Conservation (phyloP, 2,888 invertebrate genomes). For the Cheilosia impressa region DNA sequence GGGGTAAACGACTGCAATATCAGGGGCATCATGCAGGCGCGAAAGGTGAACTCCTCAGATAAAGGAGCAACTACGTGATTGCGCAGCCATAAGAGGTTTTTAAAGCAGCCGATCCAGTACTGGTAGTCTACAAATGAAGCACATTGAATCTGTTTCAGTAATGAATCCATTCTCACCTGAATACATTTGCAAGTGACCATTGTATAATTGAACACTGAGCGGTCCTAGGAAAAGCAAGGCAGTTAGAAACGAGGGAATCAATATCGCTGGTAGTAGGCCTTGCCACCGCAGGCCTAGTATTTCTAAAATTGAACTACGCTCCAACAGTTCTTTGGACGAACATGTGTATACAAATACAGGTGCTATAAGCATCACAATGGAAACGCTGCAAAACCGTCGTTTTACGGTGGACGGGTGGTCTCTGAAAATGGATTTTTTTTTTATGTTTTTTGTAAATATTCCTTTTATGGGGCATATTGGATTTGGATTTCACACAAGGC, state of each 20-base stretch:
- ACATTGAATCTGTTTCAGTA: not conserved
- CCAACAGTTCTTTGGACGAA: conserved; percentile 86
- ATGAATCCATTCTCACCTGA: conserved; percentile 84
- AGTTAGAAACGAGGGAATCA: conserved; percentile 91
- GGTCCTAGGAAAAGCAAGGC: conserved; percentile 93
- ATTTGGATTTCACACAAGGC: not conserved
- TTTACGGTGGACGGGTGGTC: conserved; percentile 95
- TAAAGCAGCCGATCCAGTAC: conserved; percentile 89
- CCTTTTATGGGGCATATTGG: not conserved
- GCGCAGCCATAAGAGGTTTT: conserved; percentile 92
- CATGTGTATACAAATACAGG: conserved; percentile 91
- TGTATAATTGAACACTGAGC: conserved; percentile 88
- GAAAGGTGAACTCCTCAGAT: conserved; percentile 97
- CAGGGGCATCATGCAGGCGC: conserved; percentile 97
- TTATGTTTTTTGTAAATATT: not conserved
- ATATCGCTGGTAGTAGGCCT: conserved; percentile 89
- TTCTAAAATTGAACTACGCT: conserved; percentile 87
- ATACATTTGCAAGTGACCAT: conserved; percentile 88
- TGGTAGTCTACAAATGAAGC: conserved; percentile 85
- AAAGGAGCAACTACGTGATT: conserved; percentile 96
- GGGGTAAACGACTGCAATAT: conserved; percentile 92
- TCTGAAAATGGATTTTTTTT: conserved; percentile 83
- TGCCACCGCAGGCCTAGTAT: conserved; percentile 90
- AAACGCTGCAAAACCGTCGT: conserved; percentile 93
- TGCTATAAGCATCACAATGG: conserved; percentile 91